Base-by-base conservation (phyloP, 2,113 vertebrate genomes). In the Lophotis ruficrista region DNA sequence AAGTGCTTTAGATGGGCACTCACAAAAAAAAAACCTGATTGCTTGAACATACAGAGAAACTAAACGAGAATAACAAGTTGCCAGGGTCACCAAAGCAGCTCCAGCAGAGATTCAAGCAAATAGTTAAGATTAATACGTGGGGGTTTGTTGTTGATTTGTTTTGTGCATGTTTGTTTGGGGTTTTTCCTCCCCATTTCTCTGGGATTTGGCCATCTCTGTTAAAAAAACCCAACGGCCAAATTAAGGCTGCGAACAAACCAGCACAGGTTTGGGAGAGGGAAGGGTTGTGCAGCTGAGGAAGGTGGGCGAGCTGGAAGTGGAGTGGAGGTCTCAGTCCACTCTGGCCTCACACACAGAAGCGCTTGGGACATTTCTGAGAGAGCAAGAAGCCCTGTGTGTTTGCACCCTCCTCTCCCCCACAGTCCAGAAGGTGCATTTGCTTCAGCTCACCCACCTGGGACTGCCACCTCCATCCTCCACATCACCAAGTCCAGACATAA, bases 351-450 rank as follows among this genome's bases (percentile, higher is more conserved):
- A 10, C 7, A 38, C 25, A 22, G 56, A 31, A 62, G 30, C 1
- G 0, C 3, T 0, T 17, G 12, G n/a, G 64, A 19, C 12, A 1
- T 53, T 70, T 41, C 56, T 1, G 3, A 68, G 25, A 20, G 4
- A 6, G 24, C 31, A 51, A 23, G 22, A 25, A 61, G 6, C 33
- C 53, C 28, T 2, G 0, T 21, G 27, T 21, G 25, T 31, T 19
- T 21, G 43, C 31, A 30, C 20, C 27, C 22, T 61, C 60, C 61
- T 51, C 58, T 45, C 19, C 24, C 27, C 4, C 3, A 7, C 7
- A 2, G 23, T 66, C 53, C 60, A 17, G 33, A 33, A 28, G 12
- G 9, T 7, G 15, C 4, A 2, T 8, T 30, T 56, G 54, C 38
- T 82, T 41, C 33, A 66, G 65, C 33, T 17, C 10, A 35, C 27